Base-by-base conservation (phyloP, 2,888 invertebrate genomes). In the Escarpia spicata region DNA sequence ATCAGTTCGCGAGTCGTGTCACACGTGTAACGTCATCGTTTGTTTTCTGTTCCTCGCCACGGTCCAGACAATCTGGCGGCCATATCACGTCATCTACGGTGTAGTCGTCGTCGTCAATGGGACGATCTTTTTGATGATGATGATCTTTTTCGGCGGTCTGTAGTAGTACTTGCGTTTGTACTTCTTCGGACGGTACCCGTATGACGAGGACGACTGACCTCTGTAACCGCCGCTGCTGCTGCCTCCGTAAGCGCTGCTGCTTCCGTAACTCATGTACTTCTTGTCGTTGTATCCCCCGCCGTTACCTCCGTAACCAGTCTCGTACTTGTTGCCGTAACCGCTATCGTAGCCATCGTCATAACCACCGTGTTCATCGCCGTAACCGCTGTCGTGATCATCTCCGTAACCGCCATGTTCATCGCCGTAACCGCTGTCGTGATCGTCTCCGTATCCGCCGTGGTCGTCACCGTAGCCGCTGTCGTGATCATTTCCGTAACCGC, bases 41-140 rank as follows among this genome's bases (percentile, higher is more conserved):
- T 52, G 52, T 12, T 12, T 9, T 52, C 10, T 26, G 75, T 75
- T 75, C 1, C 75, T 75, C 6, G n/a, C n/a, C 75, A 4, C 75
- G 19, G n/a, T 52, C 75, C 75, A 75, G 19, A 26, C 19, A 19
- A 75, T 75, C 26, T n/a, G 26, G 75, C 75, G 75, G 19, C 19
- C 26, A 75, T 6, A n/a, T 26, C 4, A 75, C 75, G 4, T n/a
- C 26, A 75, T 75, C 75, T 75, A 75, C n/a, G 91, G 91, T 15
- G 91, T 91, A 12, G 91, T 91, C 19, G 91, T 91, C 44, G 91
- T 91, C 12, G 91, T 91, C 31, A 91, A 31, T 15, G 91, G 91
- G 12, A 91, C 58, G 44, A 91, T 91, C 91, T 91, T 91, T n/a
- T 91, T 91, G n/a, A 91, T 91, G 44, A 91, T 91, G 44, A 91